Evolutionary conservation across 1,140 invertebrate species (phyloP), one percentile per base, ranked within the genome.

Genomic region (Sarcophaga peregrina): DNA sequence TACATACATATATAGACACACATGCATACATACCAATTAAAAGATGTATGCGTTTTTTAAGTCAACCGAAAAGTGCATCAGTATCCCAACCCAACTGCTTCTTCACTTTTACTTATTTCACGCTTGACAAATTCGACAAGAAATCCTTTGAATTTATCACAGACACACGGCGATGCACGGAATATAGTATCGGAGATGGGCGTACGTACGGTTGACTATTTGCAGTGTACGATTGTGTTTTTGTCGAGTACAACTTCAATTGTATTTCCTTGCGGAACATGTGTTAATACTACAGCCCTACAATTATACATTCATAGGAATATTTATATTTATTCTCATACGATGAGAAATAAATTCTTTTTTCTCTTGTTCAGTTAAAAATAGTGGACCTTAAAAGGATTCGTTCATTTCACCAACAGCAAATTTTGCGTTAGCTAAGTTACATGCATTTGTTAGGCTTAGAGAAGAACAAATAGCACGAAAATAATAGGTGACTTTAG

Each of bases 71-170:
- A 50, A 25, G 73, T 48, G 45, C 81, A 82, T 74, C 68, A 82
- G 47, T 52, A 58, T 48, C 81, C 46, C 81, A 72, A 62, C 81
- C 17, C 62, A 76, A 50, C 15, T 48, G 74, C n/a, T 78, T 7
- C 62, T 72, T 78, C 48, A n/a, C 48, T 25, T 47, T 50, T 78
- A 83, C 76, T 80, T 80, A 83, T 83, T 80, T 83, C 54, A 83
- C 80, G 75, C 76, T 83, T 83, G 82, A 83, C 82, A 83, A 83
- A 83, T 83, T 83, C 75, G 75, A 83, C 75, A 80, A 83, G 76
- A 80, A 80, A 80, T 83, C 76, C 82, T 83, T 83, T 83, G 76
- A 83, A 83, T 80, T 80, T 83, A 83, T 83, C 76, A 45, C 82
- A 73, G 76, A 48, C 82, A 73, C 46, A 37, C 58, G 20, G 62